A percentile compares a stretch with the other conserved stretches of the same genome.
Conservation (phyloP, 2,113 vertebrate species). For the Apeltes quadracus region DNA sequence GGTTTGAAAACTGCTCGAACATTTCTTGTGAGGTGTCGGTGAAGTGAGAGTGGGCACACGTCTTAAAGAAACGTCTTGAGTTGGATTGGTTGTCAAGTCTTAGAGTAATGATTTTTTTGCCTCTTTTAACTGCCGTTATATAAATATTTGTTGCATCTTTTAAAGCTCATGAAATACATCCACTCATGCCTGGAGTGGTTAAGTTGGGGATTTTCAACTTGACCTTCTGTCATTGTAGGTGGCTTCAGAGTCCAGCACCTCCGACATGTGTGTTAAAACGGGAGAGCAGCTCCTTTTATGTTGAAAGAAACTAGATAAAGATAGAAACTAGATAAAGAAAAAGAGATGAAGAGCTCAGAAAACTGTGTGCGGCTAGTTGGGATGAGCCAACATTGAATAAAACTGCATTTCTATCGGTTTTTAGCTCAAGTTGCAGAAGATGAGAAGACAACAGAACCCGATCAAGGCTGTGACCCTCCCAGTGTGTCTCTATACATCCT, state of each 20-base stretch:
- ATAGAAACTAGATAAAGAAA: neutral
- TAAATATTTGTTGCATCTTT: neutral
- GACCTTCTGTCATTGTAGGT: neutral
- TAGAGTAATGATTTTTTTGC: neutral
- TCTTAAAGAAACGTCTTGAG: neutral
- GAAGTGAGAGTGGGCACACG: neutral
- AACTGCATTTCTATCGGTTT: neutral
- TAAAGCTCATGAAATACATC: neutral
- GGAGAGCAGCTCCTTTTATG: neutral
- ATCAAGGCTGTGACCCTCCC: neutral
- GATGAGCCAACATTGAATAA: neutral
- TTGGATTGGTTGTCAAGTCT: neutral
- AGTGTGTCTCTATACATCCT: neutral
- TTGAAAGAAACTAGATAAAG: too few species aligned
- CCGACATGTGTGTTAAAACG: neutral
- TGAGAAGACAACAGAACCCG: neutral
- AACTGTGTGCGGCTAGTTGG: neutral
- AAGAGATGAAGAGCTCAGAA: neutral
- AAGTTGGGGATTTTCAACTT: neutral
- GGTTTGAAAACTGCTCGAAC: neutral
- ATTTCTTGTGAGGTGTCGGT: neutral
- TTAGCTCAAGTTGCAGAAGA: neutral
- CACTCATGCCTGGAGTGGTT: neutral
- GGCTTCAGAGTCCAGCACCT: neutral
- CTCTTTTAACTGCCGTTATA: neutral